Conservation (phyloP, 1,140 invertebrate species). For the Rhizoglyphus robini region DNA sequence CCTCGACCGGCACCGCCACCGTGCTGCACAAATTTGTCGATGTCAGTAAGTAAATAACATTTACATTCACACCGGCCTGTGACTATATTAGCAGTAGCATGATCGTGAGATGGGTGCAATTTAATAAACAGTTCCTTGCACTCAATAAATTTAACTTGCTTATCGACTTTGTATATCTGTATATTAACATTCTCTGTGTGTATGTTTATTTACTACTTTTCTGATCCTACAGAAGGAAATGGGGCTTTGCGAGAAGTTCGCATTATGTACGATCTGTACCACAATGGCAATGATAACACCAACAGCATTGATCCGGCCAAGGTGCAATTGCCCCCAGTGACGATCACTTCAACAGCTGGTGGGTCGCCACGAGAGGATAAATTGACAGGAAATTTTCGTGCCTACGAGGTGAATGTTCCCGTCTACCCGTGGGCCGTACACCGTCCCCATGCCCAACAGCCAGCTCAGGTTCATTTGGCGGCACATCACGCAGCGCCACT, state of each 20-base stretch:
- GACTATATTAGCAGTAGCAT: too few relatives aligned
- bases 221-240: constrained; percentile 11
- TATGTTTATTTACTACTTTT: background rate
- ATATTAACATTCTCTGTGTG: background rate
- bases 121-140: background rate
- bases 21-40: background rate
- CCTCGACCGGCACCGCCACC: background rate
- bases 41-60: constrained; percentile 5
- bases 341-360: background rate
- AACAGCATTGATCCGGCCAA: background rate
- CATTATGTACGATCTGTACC: background rate
- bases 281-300: background rate
- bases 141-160: background rate
- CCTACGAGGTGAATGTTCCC: background rate
- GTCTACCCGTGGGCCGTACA: background rate
- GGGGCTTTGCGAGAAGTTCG: constrained; percentile 11
- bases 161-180: background rate
- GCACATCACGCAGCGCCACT: background rate
- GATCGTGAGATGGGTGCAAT: background rate
- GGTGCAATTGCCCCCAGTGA: background rate
- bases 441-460: background rate
- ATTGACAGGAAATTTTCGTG: background rate
- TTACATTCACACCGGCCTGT: too few relatives aligned
- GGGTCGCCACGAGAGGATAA: background rate
- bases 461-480: background rate